A percentile compares a stretch with the other conserved stretches of the same genome.
phyloP scores from a whole-genome alignment of 2,113 vertebrate genomes.

The Vulpes vulpes region DNA sequence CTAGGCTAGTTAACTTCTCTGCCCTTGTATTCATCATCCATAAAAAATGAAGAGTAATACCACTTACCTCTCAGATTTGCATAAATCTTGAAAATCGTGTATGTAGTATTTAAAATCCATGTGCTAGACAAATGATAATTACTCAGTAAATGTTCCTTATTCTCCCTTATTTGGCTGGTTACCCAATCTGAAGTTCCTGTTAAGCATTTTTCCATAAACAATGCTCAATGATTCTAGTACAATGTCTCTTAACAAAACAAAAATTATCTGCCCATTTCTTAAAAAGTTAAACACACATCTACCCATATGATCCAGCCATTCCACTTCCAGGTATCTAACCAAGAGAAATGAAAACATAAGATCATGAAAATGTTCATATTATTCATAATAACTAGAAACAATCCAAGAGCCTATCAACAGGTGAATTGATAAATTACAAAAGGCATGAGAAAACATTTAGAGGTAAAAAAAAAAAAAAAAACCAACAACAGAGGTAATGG shows the following conservation, averaged over 20 bases:
- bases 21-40: background rate
- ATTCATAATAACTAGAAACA: conserved; percentile 26
- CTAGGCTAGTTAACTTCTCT: conserved; percentile 36
- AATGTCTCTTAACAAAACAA: conserved; percentile 37
- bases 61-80: background rate
- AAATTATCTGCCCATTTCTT: background rate
- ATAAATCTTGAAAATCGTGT: background rate
- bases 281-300: conserved; percentile 7
- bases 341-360: conserved; percentile 32
- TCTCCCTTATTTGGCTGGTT: background rate
- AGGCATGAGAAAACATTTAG: background rate
- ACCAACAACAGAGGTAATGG: background rate
- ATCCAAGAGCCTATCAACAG: background rate
- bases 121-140: background rate
- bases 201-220: conserved; percentile 35
- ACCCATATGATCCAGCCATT: background rate
- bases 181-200: background rate
- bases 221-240: background rate
- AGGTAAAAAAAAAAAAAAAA: background rate
- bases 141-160: background rate
- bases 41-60: conserved; percentile 40
- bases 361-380: background rate
- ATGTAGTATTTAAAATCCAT: background rate
- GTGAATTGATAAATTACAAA: conserved; percentile 15
- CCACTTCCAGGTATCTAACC: background rate